Evolutionary conservation across 2,113 vertebrate species (phyloP).

Genomic region (Trinectes maculatus): DNA sequence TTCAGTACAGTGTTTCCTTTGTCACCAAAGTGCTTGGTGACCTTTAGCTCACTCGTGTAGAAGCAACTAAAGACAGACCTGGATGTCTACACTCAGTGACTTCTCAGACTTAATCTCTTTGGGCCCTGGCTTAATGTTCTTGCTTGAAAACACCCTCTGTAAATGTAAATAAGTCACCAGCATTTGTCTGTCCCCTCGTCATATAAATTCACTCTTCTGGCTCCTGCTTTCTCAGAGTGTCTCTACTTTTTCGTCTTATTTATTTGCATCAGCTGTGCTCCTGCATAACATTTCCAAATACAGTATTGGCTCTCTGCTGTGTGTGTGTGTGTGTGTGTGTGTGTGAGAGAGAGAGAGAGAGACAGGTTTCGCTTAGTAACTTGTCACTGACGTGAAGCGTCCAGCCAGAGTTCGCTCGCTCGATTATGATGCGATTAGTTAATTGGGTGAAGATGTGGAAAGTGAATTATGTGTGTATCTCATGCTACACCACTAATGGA

Average conservation of each 20-base stretch:
- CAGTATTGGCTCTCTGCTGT: too few relatives aligned
- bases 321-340: not conserved
- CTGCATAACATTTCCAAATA: conserved; percentile 12
- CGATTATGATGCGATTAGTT: conserved; percentile 75
- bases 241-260: too few relatives aligned
- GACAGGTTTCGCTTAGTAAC: conserved; percentile 23
- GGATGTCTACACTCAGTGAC: too few relatives aligned
- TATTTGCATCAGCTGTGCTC: conserved; percentile 39
- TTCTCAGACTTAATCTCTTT: not conserved
- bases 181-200: not conserved
- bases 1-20: conserved; percentile 13
- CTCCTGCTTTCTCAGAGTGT: too few relatives aligned
- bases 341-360: not conserved
- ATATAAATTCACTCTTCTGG: too few relatives aligned
- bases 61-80: too few relatives aligned
- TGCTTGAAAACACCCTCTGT: not conserved
- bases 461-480: conserved; percentile 74
- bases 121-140: not conserved
- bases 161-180: not conserved
- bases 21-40: conserved; percentile 3
- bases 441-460: conserved; percentile 79
- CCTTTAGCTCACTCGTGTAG: too few relatives aligned
- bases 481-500: conserved; percentile 76
- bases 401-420: conserved; percentile 43
- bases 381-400: conserved; percentile 56